Base-by-base conservation (phyloP, 1,140 invertebrate genomes). In the Bombyx mandarina region DNA sequence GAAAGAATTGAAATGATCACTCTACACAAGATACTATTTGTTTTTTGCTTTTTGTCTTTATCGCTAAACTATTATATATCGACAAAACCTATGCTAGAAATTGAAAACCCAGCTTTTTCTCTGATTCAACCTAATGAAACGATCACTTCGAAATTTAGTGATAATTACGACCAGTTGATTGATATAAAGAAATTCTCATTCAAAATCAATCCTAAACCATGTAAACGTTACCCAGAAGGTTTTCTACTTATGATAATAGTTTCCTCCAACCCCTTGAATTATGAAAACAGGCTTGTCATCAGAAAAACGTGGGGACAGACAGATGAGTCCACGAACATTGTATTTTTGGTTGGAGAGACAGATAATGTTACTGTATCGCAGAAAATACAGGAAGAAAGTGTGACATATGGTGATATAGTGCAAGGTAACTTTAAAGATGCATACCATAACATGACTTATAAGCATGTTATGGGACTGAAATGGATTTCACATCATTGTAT, bases 381-480 rank as follows among this genome's bases (percentile, higher is more conserved):
- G 63, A 59, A 75, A 0, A 67, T 96, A 2, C 69, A 89, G 10
- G 67, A 88, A 48, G 95, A 97, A 77, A 90, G 90, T 66, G 69
- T 71, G 3, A 66, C 66, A 1, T 90, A 92, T 69, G 83, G 88
- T 18, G 96, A 97, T 75, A 89, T 97, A 56, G 89, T 96, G 35
- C 93, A 95, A 81, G 94, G 94, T 35, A 92, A 91, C 66, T 96
- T 96, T 77, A 57, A 89, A 7, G 95, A 97, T 86, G 89, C 89
- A 43, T 97, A 97, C 74, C 90, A 92, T 61, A 97, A 97, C 84
- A 90, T 97, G 82, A 96, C 95, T 2, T 95, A 95, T 71, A 97
- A 97, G 82, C 94, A 96, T 80, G 91, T 94, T 5, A 94, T 95
- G 91, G 92, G 90, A 1, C 89, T 97, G n/a, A 94, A 95, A 76